phyloP scores from a whole-genome alignment of 1,140 invertebrate genomes.

The Mycetomoellerius zeteki region DNA sequence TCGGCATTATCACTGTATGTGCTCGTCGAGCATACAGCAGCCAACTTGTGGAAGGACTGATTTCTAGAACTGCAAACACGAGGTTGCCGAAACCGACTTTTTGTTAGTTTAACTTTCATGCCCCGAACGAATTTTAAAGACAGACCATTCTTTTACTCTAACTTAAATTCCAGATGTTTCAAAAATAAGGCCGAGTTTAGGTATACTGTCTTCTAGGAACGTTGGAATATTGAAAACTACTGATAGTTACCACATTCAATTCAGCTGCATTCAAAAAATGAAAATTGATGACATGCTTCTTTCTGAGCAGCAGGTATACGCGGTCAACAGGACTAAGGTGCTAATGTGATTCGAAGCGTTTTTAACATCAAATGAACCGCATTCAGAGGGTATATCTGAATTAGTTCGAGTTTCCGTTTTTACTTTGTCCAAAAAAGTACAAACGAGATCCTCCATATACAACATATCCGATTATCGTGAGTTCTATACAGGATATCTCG shows the following conservation, averaged over 20 bases:
- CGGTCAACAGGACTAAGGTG: neutral
- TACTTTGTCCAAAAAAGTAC: neutral
- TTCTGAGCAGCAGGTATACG: neutral
- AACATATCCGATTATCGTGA: neutral
- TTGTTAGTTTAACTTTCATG: neutral
- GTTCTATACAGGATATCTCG: too few relatives aligned
- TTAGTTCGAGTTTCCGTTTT: neutral
- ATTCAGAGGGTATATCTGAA: too few relatives aligned
- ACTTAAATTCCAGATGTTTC: neutral
- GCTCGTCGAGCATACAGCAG: neutral
- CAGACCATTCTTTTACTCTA: neutral
- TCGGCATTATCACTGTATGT: conserved; percentile 28
- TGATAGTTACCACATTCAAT: too few relatives aligned
- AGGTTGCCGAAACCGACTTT: neutral
- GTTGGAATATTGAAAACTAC: too few relatives aligned
- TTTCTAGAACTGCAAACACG: neutral
- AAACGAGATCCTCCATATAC: neutral
- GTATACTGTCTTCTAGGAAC: too few relatives aligned
- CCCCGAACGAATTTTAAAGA: neutral
- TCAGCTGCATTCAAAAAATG: neutral
- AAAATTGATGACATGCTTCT: neutral
- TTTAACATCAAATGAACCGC: too few relatives aligned
- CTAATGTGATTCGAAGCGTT: too few relatives aligned
- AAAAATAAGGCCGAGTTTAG: neutral
- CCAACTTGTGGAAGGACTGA: conserved; percentile 33